A percentile compares a stretch with the other conserved stretches of the same genome.
Evolutionary conservation across 2,113 vertebrate genomes (phyloP).

Genomic region (Callochromis pleurospilus): DNA sequence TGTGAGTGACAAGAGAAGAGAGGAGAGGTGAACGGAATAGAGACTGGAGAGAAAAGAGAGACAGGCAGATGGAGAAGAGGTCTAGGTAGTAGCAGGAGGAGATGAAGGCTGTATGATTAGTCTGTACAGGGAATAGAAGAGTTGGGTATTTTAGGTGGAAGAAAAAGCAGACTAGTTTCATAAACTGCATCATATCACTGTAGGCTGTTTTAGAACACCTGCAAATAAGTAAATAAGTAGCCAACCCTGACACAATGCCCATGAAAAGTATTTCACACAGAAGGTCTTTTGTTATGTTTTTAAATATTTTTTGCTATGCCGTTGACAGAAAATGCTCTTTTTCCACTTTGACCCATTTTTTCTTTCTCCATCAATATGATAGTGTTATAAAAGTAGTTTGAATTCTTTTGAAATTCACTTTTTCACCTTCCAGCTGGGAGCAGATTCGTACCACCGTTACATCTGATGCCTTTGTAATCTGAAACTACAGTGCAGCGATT

Average conservation of each 20-base stretch:
- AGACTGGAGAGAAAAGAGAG: conserved; percentile 7
- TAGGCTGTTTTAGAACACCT: background rate
- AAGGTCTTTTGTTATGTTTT: background rate
- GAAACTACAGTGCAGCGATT: background rate
- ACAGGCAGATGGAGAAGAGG: conserved; percentile 11
- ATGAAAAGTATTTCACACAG: background rate
- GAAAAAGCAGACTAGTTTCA: background rate
- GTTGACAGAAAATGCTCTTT: background rate
- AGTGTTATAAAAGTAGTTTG: background rate
- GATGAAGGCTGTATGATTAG: conserved; percentile 33
- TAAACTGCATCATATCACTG: background rate
- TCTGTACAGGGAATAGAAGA: background rate
- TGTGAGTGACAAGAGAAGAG: conserved; percentile 51
- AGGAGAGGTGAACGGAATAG: conserved; percentile 28
- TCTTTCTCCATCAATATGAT: background rate
- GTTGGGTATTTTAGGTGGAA: background rate
- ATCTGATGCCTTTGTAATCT: background rate
- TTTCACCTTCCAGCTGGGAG: background rate
- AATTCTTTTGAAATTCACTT: background rate
- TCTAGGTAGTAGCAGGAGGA: conserved; percentile 4
- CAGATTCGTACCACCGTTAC: background rate
- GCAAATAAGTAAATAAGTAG: background rate
- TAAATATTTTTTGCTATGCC: background rate
- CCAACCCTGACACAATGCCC: background rate
- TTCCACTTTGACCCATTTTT: background rate